phyloP scores from a whole-genome alignment of 2,113 vertebrate genomes.

The Hirundichthys speculiger region DNA sequence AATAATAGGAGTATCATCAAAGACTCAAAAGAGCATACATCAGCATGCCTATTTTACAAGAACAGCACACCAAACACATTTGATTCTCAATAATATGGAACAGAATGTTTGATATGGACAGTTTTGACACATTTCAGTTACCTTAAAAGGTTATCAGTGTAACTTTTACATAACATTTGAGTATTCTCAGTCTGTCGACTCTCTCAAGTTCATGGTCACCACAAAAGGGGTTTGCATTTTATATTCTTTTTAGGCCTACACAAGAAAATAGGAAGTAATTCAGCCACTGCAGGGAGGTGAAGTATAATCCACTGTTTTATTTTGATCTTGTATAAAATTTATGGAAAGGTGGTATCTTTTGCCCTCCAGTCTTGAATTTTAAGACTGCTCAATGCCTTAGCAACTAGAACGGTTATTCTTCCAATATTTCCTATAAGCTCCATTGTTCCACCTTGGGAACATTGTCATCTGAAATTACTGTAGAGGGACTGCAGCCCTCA shows the following conservation, averaged over 20 bases:
- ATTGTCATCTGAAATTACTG: constrained; percentile 41
- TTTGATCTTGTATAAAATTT: constrained; percentile 22
- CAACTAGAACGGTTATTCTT: constrained; percentile 33
- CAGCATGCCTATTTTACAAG: too few relatives aligned
- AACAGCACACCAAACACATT: too few relatives aligned
- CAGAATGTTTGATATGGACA: too few relatives aligned
- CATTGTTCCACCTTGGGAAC: constrained; percentile 12
- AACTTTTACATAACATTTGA: too few relatives aligned
- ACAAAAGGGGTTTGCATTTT: too few relatives aligned
- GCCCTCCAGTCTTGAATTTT: constrained; percentile 17
- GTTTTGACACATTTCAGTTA: too few relatives aligned
- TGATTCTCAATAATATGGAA: too few relatives aligned
- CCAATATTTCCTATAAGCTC: constrained; percentile 35
- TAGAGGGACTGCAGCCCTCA: constrained; percentile 27
- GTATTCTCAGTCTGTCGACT: too few relatives aligned
- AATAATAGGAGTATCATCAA: too few relatives aligned
- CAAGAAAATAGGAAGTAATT: neutral
- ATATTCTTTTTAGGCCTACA: neutral
- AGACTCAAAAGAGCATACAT: too few relatives aligned
- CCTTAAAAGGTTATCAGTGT: too few relatives aligned
- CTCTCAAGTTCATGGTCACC: too few relatives aligned
- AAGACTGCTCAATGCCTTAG: constrained; percentile 10
- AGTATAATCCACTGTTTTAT: constrained; percentile 17
- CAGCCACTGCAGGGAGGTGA: constrained; percentile 5
- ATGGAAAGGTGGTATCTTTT: constrained; percentile 16